phyloP scores from a whole-genome alignment of 2,113 vertebrate species.

The Lasiurus borealis region DNA sequence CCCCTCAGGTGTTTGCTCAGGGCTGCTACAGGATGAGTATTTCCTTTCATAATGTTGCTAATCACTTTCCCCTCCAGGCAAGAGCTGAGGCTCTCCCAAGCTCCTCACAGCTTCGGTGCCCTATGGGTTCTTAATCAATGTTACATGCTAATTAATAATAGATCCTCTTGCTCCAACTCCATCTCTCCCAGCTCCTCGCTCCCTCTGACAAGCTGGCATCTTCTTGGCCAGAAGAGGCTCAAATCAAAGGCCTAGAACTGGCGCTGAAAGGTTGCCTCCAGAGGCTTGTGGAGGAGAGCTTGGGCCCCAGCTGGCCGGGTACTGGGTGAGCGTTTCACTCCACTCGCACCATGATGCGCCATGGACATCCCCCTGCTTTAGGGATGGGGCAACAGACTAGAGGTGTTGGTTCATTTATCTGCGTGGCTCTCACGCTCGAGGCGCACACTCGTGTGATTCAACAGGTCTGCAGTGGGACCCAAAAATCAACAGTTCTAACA shows the following conservation, averaged over 20 bases:
- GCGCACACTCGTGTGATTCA: background rate
- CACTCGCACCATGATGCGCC: background rate
- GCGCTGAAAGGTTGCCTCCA: slow-evolving; percentile 27
- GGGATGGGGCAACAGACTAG: too few relatives aligned
- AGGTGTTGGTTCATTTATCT: background rate
- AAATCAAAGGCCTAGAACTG: slow-evolving; percentile 78
- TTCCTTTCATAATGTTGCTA: slow-evolving; percentile 81
- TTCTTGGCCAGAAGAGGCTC: slow-evolving; percentile 55
- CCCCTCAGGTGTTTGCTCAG: slow-evolving; percentile 66
- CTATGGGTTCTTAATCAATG: slow-evolving; percentile 80
- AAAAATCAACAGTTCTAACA: background rate
- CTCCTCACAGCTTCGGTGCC: slow-evolving; percentile 68
- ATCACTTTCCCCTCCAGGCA: slow-evolving; percentile 79
- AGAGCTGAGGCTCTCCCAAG: slow-evolving; percentile 50
- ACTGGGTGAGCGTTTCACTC: background rate
- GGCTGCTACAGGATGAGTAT: slow-evolving; percentile 73
- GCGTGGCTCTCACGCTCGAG: too few relatives aligned
- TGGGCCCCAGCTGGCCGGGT: background rate
- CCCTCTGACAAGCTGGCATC: slow-evolving; percentile 69
- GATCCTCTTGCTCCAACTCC: slow-evolving; percentile 68
- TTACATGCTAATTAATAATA: slow-evolving; percentile 84
- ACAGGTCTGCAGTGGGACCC: background rate
- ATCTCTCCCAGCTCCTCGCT: slow-evolving; percentile 9
- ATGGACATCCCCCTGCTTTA: background rate
- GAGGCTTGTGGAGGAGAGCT: background rate